Base-by-base conservation (phyloP, 2,888 invertebrate genomes). In the Cephus rjabovi region DNA sequence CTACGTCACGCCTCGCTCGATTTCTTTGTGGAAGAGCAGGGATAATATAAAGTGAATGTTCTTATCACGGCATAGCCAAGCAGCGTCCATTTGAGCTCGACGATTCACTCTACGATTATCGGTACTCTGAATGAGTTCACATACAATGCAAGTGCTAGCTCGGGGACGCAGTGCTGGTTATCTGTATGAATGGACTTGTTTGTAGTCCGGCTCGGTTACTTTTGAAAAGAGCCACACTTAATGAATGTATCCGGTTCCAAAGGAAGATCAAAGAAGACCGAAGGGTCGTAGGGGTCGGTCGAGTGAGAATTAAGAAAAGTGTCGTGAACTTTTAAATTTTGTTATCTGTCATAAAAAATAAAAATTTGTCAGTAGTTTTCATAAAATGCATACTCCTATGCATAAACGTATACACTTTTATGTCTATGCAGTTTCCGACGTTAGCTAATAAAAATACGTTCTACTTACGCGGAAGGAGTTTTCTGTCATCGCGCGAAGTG, bases 241-340 rank as follows among this genome's bases (percentile, higher is more conserved):
- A 87, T 85, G 83, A 86, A 84, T 82, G 82, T 86, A 86, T 88
- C 87, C 87, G 83, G 85, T 84, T 84, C 84, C 82, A 83, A 81
- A 78, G 76, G 76, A 81, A 82, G 86, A 86, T 86, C 86, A 86
- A 86, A 86, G 85, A 78, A 75, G 56, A 69, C 79, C 81, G 80
- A 76, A n/a, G 77, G 73, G 73, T 79, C 74, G 78, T 35, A 35
- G 35, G 35, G 35, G 35, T 80, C 37, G 71, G 23, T 56, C 56
- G 56, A 23, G 23, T 56, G 2, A 56, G 56, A 56, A 56, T 56
- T 23, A 56, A 56, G 9, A 6, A 23, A 56, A 56, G 9, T 9
- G 56, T 56, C 56, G 56, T 56, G 9, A 56, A 9, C 23, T 23
- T 23, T 9, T 23, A 9, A 0, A 9, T 23, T 56, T 23, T 30